Evolutionary conservation across 1,140 invertebrate genomes (phyloP), one percentile per base, ranked within the genome.

Genomic region (Lucilia sericata): DNA sequence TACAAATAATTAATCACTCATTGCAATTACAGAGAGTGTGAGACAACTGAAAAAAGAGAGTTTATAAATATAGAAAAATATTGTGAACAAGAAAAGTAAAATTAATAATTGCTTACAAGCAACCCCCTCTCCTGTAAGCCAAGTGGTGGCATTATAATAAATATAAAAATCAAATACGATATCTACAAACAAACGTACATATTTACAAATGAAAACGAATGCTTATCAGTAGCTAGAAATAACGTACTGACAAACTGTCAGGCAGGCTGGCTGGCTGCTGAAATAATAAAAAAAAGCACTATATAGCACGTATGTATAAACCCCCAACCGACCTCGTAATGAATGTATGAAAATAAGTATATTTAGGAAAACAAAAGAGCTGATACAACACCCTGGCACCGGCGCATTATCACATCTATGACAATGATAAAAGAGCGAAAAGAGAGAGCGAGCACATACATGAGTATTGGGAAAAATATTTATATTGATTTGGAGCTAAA

Each of bases 111-210:
- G 51, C 1, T 19, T n/a, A 70, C n/a, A 21, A 49, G 42, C 76
- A 80, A 70, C 76, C 76, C 76, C 76, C 76, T 80, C 76, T 80
- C 76, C 76, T 25, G 5, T 14, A 51, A 80, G 76, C 76, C 9
- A n/a, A 51, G 19, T 80, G 42, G 19, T 51, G 76, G 76, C 51
- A n/a, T 51, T 25, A 21, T 19, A 14, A 55, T 14, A 55, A 55
- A 55, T 51, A 51, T 51, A 2, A 51, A 51, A 12, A n/a, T 51
- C 14, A 13, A 51, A 51, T 3, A 55, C 51, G 13, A 55, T n/a
- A 55, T 55, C 7, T 3, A 42, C 25, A 30, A 30, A 30, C 25
- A 30, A 30, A 30, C 25, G 42, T 42, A 30, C 25, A 1, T 30
- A 30, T 30, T 30, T 30, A 60, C 55, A 60, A 60, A n/a, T 60